Percentiles rank a stretch among this genome's conserved stretches.
Conservation (phyloP, 1,140 invertebrate genomes). For the Drosophila orosa region DNA sequence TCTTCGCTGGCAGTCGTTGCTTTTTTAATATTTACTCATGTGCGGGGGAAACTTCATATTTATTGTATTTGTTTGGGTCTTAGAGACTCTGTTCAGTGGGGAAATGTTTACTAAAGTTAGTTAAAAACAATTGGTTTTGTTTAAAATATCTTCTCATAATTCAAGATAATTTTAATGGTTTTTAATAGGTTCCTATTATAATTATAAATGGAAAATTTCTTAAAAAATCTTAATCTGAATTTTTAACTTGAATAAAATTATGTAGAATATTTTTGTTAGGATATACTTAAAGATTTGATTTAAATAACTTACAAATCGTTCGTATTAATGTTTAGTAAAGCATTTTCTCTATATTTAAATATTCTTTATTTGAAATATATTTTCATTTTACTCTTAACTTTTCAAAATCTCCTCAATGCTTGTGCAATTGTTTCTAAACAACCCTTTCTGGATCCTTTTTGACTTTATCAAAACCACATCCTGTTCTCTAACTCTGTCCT, state of each 20-base stretch:
- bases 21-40: constrained; percentile 62
- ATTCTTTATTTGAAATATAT: too few relatives aligned
- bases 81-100: not conserved
- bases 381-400: not conserved
- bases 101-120: not conserved
- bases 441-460: not conserved
- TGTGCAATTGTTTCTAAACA: constrained; percentile 18
- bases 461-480: constrained; percentile 1
- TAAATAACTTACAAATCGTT: too few relatives aligned
- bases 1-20: constrained; percentile 28
- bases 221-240: too few relatives aligned
- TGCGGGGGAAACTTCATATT: not conserved
- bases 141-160: not conserved
- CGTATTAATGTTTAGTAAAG: too few relatives aligned
- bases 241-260: too few relatives aligned
- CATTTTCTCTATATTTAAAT: not conserved
- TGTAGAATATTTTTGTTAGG: too few relatives aligned
- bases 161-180: not conserved
- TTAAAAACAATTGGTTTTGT: not conserved
- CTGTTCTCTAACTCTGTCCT: not conserved
- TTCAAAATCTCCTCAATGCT: not conserved
- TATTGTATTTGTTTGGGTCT: constrained; percentile 13
- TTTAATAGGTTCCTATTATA: not conserved
- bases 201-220: not conserved
- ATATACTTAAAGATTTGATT: too few relatives aligned